Evolutionary conservation across 35 echinoderm and acorn worm species (phyloP).

Genomic region (Apostichopus parvimensis): DNA sequence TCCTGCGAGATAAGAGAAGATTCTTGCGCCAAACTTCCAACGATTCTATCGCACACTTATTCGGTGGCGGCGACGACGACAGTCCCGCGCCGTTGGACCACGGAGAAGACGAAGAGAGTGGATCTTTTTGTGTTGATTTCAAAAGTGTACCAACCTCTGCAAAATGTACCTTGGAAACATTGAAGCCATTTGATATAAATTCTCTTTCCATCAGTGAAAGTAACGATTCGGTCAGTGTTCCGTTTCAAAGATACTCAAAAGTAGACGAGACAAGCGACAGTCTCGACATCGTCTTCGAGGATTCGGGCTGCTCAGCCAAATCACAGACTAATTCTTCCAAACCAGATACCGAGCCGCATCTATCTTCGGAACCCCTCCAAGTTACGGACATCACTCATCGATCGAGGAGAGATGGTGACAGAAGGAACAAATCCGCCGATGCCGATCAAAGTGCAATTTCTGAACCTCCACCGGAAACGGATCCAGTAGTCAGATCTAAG

Average conservation of each 20-base stretch:
- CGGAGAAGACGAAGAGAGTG: constrained; percentile 58
- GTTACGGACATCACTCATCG: not conserved
- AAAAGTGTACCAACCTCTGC: not conserved
- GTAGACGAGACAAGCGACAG: constrained; percentile 26
- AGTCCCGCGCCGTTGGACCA: not conserved
- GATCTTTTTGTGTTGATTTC: constrained; percentile 77
- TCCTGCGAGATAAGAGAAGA: constrained; percentile 60
- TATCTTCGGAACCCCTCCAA: not conserved
- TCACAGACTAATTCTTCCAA: constrained; percentile 1
- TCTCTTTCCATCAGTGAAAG: constrained; percentile 11
- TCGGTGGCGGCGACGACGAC: not conserved
- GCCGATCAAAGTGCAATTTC: constrained; percentile 41
- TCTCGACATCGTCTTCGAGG: constrained; percentile 74
- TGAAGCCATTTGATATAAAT: not conserved
- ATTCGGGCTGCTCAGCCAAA: constrained; percentile 33
- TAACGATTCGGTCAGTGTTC: constrained; percentile 12
- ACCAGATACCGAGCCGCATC: not conserved
- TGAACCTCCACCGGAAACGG: not conserved
- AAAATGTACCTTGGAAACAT: not conserved
- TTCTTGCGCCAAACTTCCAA: constrained; percentile 60
- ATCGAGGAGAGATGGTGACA: not conserved
- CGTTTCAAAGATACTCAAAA: constrained; percentile 61
- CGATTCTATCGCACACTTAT: not conserved
- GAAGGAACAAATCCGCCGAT: not conserved
- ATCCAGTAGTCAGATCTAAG: constrained; percentile 25